Evolutionary conservation across 2,888 invertebrate species (phyloP).

Genomic region (Polymixis lichenea): DNA sequence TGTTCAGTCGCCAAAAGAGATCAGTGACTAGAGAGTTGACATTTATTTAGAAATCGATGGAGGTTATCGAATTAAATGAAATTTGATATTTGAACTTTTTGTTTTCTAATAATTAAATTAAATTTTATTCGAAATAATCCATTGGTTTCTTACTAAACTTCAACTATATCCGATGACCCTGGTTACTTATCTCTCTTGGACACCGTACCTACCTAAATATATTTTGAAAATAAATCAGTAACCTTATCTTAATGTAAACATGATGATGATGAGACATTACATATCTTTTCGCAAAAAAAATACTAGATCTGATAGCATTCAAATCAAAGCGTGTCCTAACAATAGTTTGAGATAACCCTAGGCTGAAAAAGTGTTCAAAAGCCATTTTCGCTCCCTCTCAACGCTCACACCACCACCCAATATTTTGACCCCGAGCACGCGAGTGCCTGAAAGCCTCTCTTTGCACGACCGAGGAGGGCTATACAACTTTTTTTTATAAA

Average conservation of each 20-base stretch:
- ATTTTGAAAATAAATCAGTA: not conserved
- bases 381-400: slow-evolving; percentile 47
- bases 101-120: too few species aligned
- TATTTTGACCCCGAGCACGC: slow-evolving; percentile 60
- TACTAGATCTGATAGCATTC: not conserved
- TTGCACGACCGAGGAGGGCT: slow-evolving; percentile 76
- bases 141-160: too few species aligned
- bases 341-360: slow-evolving; percentile 12
- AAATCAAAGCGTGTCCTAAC: slow-evolving; percentile 18
- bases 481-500: slow-evolving; percentile 76
- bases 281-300: not conserved
- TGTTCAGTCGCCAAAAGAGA: too few species aligned
- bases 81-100: too few species aligned
- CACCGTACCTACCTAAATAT: not conserved
- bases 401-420: slow-evolving; percentile 66
- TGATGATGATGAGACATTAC: too few species aligned
- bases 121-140: too few species aligned
- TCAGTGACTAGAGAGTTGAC: too few species aligned
- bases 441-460: slow-evolving; percentile 77
- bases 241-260: not conserved
- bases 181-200: too few species aligned
- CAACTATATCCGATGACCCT: too few species aligned
- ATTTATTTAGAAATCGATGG: too few species aligned
- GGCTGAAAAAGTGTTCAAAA: slow-evolving; percentile 3
- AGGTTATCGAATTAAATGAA: too few species aligned